Base-by-base conservation (phyloP, 2,888 invertebrate species). In the Orchesella flavescens region DNA sequence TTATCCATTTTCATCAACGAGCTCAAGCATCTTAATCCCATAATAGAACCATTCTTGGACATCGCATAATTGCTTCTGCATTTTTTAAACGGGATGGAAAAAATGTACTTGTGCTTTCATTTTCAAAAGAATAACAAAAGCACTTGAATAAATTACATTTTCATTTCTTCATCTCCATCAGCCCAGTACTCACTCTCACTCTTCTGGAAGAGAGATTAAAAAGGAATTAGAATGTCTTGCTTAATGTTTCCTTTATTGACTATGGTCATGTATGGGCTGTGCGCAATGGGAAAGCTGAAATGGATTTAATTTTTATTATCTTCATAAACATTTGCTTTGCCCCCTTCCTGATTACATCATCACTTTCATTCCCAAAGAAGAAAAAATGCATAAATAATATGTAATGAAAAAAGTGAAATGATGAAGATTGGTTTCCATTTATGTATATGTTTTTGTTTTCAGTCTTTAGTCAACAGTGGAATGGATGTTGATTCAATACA, bases 211-310 rank as follows among this genome's bases (percentile, higher is more conserved):
- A 57, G 79, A 82, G 68, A 75, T 82, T 82, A 82, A 82, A 75
- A 75, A 82, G 69, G 82, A 82, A 75, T 82, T 82, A 69, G 82
- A 34, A 82, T 82, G 82, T 69, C 75, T 76, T 82, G 43, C 82
- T 82, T 82, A 82, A 82, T 76, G 74, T 75, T 82, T 82, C 68
- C 57, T 82, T 82, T 82, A 82, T 82, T 82, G 82, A 57, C 75
- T 75, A 68, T 34, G 82, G 82, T 82, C 75, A 82, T 65, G 17
- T 17, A 24, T 55, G 21, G 2, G 17, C 71, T 23, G 55, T 68
- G 68, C 68, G 63, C 49, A 79, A 75, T 75, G 55, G 79, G 9
- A 44, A 43, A 73, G 44, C 46, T 5, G 10, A 46, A 19, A 21
- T 49, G 24, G 23, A 61, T 44, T 34, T 34, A 34, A 49, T 65